Evolutionary conservation across 2,113 vertebrate species (phyloP).

Genomic region (Aspidoscelis tigris): DNA sequence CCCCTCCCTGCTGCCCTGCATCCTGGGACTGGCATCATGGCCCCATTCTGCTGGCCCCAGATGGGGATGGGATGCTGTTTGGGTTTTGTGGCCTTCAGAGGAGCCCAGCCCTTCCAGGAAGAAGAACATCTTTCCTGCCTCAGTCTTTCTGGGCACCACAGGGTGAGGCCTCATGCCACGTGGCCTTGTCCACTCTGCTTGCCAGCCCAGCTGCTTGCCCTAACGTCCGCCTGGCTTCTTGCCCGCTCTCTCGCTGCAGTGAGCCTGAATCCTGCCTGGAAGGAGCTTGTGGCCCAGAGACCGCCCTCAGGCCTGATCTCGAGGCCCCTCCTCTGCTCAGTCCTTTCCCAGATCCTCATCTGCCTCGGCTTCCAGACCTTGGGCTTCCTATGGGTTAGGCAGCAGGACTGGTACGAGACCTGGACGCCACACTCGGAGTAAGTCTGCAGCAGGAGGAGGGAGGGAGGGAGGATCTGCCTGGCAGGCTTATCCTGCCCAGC

Average conservation of each 20-base stretch:
- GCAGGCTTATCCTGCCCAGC: too few species aligned
- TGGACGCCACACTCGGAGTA: slow-evolving; percentile 84
- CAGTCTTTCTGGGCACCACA: too few species aligned
- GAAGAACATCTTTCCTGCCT: too few species aligned
- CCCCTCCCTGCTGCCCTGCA: too few species aligned
- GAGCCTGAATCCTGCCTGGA: slow-evolving; percentile 97
- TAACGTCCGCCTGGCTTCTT: neutral
- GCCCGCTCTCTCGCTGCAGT: slow-evolving; percentile 75
- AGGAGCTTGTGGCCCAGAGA: slow-evolving; percentile 88
- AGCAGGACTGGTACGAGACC: slow-evolving; percentile 86
- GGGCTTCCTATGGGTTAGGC: slow-evolving; percentile 88
- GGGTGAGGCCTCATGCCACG: too few species aligned
- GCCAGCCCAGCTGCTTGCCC: too few species aligned
- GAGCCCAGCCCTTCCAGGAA: too few species aligned
- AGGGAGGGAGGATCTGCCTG: neutral
- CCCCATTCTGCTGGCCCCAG: neutral
- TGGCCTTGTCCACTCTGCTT: neutral
- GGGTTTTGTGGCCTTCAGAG: too few species aligned
- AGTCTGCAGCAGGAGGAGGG: slow-evolving; percentile 62
- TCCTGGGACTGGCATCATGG: too few species aligned
- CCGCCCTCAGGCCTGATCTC: slow-evolving; percentile 96
- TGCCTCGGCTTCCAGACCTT: slow-evolving; percentile 90
- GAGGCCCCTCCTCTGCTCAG: slow-evolving; percentile 89
- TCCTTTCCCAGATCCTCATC: slow-evolving; percentile 93
- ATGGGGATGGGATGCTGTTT: neutral